Conservation (phyloP, 1,140 invertebrate genomes). For the Rhyzopertha dominica region DNA sequence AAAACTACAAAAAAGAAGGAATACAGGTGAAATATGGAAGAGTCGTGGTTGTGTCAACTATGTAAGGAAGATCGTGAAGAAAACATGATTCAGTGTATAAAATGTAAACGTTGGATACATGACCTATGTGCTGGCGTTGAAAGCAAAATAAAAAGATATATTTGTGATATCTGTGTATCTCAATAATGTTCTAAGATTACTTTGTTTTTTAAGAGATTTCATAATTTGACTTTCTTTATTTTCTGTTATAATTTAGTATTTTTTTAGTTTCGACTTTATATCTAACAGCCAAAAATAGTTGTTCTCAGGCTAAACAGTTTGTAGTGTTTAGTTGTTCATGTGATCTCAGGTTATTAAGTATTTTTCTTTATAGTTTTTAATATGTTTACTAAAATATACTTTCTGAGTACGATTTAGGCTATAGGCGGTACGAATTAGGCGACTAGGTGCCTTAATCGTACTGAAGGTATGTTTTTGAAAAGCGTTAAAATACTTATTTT, state of each 20-base stretch:
- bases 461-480: background rate
- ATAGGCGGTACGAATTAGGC: slow-evolving; percentile 1
- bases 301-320: background rate
- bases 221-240: background rate
- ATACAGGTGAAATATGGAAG: too few species aligned
- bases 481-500: background rate
- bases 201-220: background rate
- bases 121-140: slow-evolving; percentile 5
- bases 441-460: slow-evolving; percentile 5
- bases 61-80: slow-evolving; percentile 9
- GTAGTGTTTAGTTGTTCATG: background rate
- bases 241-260: background rate
- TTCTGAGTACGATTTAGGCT: slow-evolving; percentile 8
- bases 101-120: slow-evolving; percentile 4
- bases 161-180: slow-evolving; percentile 1
- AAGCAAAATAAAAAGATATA: slow-evolving; percentile 6
- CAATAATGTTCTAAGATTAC: slow-evolving; percentile 5
- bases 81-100: slow-evolving; percentile 6
- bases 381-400: background rate
- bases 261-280: too few species aligned
- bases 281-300: slow-evolving; percentile 4
- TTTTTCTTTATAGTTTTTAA: background rate
- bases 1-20: slow-evolving; percentile 12
- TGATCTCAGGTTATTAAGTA: too few species aligned
- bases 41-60: background rate